Evolutionary conservation across 2,888 invertebrate genomes (phyloP).

Genomic region (Lasioglossum calceatum): DNA sequence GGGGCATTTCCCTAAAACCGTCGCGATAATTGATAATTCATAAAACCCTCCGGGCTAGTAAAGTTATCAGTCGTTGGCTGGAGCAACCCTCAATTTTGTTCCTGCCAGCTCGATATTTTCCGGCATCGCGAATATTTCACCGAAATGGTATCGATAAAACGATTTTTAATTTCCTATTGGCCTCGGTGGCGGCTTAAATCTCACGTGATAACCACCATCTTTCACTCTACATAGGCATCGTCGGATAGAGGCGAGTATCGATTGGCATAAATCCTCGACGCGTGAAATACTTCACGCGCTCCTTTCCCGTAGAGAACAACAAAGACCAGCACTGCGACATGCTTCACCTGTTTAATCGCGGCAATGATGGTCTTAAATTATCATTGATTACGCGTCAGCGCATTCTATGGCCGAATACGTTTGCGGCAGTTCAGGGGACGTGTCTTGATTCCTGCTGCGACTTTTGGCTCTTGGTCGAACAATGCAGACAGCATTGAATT

Average conservation of each 20-base stretch:
- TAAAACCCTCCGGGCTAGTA: neutral
- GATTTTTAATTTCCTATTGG: slow-evolving; percentile 23
- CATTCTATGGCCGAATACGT: neutral
- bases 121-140: neutral
- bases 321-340: neutral
- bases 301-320: neutral
- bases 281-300: slow-evolving; percentile 7
- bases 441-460: neutral
- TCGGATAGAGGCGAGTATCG: slow-evolving; percentile 10
- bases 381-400: neutral
- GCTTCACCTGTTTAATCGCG: neutral
- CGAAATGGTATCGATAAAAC: slow-evolving; percentile 18
- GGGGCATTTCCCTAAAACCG: neutral
- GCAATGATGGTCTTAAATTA: slow-evolving; percentile 7
- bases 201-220: slow-evolving; percentile 14
- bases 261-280: slow-evolving; percentile 28
- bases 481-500: neutral
- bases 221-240: slow-evolving; percentile 14
- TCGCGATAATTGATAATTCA: neutral
- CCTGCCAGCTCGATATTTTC: neutral
- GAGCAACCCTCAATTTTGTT: neutral
- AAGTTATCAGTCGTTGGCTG: neutral
- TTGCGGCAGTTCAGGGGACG: neutral
- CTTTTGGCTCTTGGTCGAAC: neutral
- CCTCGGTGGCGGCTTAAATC: slow-evolving; percentile 16